Evolutionary conservation across 1,140 invertebrate species (phyloP).

Genomic region (Bombus sibiricus): DNA sequence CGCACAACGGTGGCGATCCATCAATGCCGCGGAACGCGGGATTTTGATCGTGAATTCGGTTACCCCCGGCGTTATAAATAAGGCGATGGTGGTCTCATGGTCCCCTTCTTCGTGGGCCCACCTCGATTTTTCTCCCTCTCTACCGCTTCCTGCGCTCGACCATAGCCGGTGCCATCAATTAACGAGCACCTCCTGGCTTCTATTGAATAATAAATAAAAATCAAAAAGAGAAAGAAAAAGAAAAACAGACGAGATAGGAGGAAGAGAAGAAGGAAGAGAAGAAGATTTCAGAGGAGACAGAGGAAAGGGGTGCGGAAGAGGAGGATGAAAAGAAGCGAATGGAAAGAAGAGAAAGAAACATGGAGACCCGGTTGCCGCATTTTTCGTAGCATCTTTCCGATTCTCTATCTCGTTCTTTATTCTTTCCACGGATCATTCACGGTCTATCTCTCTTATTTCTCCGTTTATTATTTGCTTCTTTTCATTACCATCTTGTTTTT

Average conservation of each 20-base stretch:
- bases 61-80: slow-evolving; percentile 79
- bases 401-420: slow-evolving; percentile 62
- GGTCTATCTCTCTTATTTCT: slow-evolving; percentile 47
- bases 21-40: slow-evolving; percentile 79
- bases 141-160: slow-evolving; percentile 43
- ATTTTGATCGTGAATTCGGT: slow-evolving; percentile 81
- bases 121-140: slow-evolving; percentile 28
- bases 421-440: slow-evolving; percentile 55
- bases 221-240: slow-evolving; percentile 59
- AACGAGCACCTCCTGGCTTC: slow-evolving; percentile 78
- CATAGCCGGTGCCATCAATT: slow-evolving; percentile 78
- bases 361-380: slow-evolving; percentile 63
- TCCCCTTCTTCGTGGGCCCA: slow-evolving; percentile 31
- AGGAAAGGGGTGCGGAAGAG: slow-evolving; percentile 37
- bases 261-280: slow-evolving; percentile 34
- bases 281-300: slow-evolving; percentile 54
- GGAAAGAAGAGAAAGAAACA: slow-evolving; percentile 28
- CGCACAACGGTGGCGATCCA: slow-evolving; percentile 70
- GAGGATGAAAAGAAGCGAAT: slow-evolving; percentile 43
- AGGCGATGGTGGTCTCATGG: slow-evolving; percentile 67
- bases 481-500: slow-evolving; percentile 43
- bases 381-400: slow-evolving; percentile 70
- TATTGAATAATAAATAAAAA: slow-evolving; percentile 82
- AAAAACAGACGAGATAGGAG: slow-evolving; percentile 24
- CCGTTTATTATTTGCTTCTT: not conserved